Evolutionary conservation across 2,888 invertebrate species (phyloP).

Genomic region (Amphimallon solstitiale): DNA sequence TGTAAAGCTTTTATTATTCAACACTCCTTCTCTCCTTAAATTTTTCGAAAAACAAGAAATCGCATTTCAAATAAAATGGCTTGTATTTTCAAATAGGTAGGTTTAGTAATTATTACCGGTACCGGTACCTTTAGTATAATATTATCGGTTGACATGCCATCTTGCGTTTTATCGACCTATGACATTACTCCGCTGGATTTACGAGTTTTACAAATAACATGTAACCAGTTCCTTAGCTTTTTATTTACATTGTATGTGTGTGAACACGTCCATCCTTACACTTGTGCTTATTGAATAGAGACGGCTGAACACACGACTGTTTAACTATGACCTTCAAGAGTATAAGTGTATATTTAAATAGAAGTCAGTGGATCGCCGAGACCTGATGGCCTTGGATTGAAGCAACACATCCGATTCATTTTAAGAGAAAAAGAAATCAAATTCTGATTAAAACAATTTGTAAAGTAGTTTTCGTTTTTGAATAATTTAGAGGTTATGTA

Average conservation of each 20-base stretch:
- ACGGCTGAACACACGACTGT: conserved; percentile 21
- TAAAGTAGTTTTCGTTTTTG: no score
- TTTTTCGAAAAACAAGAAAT: no score
- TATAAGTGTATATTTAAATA: conserved; percentile 39
- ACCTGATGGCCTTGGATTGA: conserved; percentile 43
- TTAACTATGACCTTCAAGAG: conserved; percentile 37
- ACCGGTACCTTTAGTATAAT: no score
- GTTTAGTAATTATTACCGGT: no score
- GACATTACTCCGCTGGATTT: neutral
- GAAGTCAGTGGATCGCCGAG: conserved; percentile 41
- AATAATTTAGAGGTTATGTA: no score
- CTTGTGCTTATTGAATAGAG: conserved; percentile 20
- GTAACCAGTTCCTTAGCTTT: conserved; percentile 31
- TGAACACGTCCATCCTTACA: conserved; percentile 18
- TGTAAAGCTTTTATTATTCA: no score
- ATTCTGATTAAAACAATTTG: conserved; percentile 16
- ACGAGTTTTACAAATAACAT: conserved; percentile 30
- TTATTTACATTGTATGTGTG: conserved; percentile 33
- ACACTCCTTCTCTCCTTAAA: no score
- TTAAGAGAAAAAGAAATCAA: conserved; percentile 29
- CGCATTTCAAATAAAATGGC: no score
- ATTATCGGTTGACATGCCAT: no score
- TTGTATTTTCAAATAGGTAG: no score
- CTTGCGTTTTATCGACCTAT: no score
- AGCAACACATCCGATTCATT: conserved; percentile 32